Evolutionary conservation across 2,113 vertebrate genomes (phyloP).

Genomic region (Toxotes jaculatrix): DNA sequence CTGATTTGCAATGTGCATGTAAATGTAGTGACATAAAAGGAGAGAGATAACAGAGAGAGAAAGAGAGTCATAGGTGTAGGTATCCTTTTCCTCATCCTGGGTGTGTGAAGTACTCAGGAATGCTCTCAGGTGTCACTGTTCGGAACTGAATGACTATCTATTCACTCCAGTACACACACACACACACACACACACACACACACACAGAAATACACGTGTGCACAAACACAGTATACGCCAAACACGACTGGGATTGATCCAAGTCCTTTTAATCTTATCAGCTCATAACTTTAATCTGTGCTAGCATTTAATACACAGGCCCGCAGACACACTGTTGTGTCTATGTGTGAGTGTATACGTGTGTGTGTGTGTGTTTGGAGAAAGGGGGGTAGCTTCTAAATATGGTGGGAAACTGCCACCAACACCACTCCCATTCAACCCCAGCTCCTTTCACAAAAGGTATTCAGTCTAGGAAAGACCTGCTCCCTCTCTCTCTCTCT

Average conservation of each 20-base stretch:
- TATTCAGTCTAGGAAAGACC: constrained; percentile 77
- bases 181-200: constrained; percentile 23
- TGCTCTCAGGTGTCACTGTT: constrained; percentile 71
- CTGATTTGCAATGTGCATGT: constrained; percentile 3
- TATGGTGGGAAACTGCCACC: constrained; percentile 82
- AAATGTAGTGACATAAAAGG: constrained; percentile 12
- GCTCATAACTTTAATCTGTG: constrained; percentile 57
- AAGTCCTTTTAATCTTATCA: constrained; percentile 51
- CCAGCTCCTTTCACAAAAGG: constrained; percentile 80
- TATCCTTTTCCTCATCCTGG: constrained; percentile 54
- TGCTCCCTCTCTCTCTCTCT: constrained; percentile 39
- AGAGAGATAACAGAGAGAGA: constrained; percentile 24
- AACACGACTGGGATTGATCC: constrained; percentile 37
- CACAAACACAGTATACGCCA: constrained; percentile 8
- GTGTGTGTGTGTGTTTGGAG: constrained; percentile 28
- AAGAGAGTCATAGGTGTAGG: constrained; percentile 10
- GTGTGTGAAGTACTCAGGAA: constrained; percentile 66
- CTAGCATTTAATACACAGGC: constrained; percentile 56
- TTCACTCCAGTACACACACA: constrained; percentile 19
- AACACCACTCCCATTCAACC: constrained; percentile 81
- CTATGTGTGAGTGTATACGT: constrained; percentile 29
- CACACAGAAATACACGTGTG: constrained; percentile 2
- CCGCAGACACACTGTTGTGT: constrained; percentile 11
- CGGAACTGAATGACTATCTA: constrained; percentile 49
- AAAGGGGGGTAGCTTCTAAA: constrained; percentile 67